Base-by-base conservation (phyloP, 2,888 invertebrate species). In the Thumatha senex region DNA sequence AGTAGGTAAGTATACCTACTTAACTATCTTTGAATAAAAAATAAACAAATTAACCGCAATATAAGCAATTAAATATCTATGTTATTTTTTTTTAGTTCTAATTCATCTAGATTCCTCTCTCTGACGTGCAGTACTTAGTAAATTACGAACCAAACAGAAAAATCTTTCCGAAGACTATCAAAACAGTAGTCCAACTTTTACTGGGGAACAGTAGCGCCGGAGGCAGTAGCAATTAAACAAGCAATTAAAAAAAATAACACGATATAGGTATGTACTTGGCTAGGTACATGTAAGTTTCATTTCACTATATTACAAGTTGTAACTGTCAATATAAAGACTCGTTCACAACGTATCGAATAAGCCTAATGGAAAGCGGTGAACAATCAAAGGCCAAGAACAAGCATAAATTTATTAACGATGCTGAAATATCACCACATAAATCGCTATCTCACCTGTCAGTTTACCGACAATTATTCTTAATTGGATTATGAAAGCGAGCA, bases 401-500 rank as follows among this genome's bases (percentile, higher is more conserved):
- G 91, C 86, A 89, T 87, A 84, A 89, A 88, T 90, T 91, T 91
- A 91, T 91, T 89, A 90, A 90, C 89, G 81, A 89, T 85, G 78
- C 83, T 89, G 84, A 91, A 90, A 91, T 91, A 91, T 91, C 89
- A 84, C 86, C 84, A 75, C 90, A 89, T 91, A 90, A 90, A 91
- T 91, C 86, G 87, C 82, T 82, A 88, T 86, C 82, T 78, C 68
- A 78, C 76, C 88, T 85, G 90, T 89, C 90, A 89, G 85, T 89
- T 90, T 89, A 89, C 86, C 89, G 90, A 89, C 89, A 87, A 90
- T 90, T 90, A 90, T 87, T 88, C 89, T 87, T 91, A 91, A 90
- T 91, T 91, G 90, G 91, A 90, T 90, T 91, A 91, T 87, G 89
- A 89, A 88, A 89, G 18, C 18, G 18, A 24, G 18, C 85, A 80